These are phyloP conservation scores for Dicrostonyx torquatus DNA, from an alignment of 2,797 vertebrate species.

Conservation along the genomic window DNA sequence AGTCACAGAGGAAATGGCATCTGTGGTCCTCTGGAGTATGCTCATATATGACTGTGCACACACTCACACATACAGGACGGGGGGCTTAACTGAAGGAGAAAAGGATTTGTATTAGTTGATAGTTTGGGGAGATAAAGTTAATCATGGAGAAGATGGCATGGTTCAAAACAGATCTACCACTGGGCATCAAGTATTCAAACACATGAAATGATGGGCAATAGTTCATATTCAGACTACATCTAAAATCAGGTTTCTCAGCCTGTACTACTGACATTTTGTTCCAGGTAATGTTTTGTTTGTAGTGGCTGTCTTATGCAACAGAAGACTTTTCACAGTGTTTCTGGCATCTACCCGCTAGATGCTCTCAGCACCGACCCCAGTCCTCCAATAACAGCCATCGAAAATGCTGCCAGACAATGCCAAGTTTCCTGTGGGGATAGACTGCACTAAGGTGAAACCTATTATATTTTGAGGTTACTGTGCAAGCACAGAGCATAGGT, in stretches of 20 bases:
- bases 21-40: background rate
- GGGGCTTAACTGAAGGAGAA: background rate
- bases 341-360: background rate
- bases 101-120: background rate
- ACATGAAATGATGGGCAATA: background rate
- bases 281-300: background rate
- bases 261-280: background rate
- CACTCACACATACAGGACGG: too few relatives aligned
- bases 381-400: background rate
- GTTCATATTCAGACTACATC: background rate
- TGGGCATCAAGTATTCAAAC: background rate
- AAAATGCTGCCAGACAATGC: background rate
- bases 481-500: background rate
- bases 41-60: too few relatives aligned
- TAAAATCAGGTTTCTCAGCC: background rate
- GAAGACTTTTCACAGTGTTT: background rate
- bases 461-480: constrained; percentile 6
- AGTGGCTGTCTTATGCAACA: background rate
- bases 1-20: background rate
- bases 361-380: background rate
- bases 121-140: background rate
- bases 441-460: background rate
- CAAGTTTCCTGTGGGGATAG: background rate
- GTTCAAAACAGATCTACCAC: background rate
- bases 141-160: too few relatives aligned